phyloP scores from a whole-genome alignment of 92 coral and sea anemone genomes.

The Zoanthus gigantus region DNA sequence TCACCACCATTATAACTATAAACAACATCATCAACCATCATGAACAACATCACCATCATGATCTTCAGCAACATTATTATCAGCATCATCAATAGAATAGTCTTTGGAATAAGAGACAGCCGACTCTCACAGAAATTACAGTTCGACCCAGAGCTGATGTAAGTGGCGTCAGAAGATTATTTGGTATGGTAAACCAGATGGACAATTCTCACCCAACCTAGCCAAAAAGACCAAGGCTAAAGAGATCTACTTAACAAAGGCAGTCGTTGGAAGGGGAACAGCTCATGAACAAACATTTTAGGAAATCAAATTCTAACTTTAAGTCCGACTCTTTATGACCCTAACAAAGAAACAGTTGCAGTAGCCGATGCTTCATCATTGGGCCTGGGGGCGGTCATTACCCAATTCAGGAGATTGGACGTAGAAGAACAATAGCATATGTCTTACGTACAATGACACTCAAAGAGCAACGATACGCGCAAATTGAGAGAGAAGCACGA shows the following conservation, averaged over 20 bases:
- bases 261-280: constrained; percentile 24
- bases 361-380: not conserved
- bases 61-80: too few species aligned
- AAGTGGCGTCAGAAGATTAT: not conserved
- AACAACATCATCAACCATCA: too few species aligned
- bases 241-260: not conserved
- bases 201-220: constrained; percentile 17
- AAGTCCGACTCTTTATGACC: constrained; percentile 2
- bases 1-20: too few species aligned
- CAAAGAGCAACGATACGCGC: not conserved
- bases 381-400: constrained; percentile 30
- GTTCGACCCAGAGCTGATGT: too few species aligned
- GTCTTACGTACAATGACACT: not conserved
- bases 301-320: not conserved
- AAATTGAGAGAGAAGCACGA: not conserved
- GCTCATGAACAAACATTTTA: constrained; percentile 21
- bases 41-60: too few species aligned
- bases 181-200: constrained; percentile 29
- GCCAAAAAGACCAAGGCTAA: constrained; percentile 5
- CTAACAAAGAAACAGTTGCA: not conserved
- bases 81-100: too few species aligned
- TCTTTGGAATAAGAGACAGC: too few species aligned
- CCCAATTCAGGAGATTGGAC: not conserved
- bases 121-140: too few species aligned
- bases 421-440: not conserved